A percentile compares a stretch with the other conserved stretches of the same genome.
phyloP scores from a whole-genome alignment of 2,797 vertebrate genomes.

The Brotula barbata region DNA sequence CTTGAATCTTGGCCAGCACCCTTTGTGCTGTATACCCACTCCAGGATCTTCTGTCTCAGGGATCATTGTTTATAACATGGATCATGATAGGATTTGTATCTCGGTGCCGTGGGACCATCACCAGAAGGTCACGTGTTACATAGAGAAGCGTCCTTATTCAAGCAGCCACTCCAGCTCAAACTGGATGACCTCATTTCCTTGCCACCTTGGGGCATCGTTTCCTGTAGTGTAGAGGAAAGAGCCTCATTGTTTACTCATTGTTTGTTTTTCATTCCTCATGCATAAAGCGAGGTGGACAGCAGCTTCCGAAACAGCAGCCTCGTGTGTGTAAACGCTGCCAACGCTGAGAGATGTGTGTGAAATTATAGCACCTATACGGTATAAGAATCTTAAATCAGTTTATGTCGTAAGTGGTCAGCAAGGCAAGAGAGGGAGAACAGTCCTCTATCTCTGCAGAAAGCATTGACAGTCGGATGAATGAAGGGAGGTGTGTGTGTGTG shows the following conservation, averaged over 20 bases:
- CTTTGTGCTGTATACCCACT: no score
- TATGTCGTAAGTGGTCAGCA: neutral
- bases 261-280: constrained; percentile 24
- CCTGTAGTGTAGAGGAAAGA: constrained; percentile 49
- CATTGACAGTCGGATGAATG: no score
- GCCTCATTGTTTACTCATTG: constrained; percentile 48
- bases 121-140: no score
- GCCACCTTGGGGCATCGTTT: constrained; percentile 51
- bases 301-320: constrained; percentile 20
- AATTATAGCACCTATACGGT: neutral
- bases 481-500: neutral
- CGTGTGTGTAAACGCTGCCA: neutral
- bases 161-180: constrained; percentile 46
- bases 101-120: no score
- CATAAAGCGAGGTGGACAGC: constrained; percentile 13
- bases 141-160: constrained; percentile 63
- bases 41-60: no score
- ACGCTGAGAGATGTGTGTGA: neutral
- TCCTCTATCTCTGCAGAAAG: no score
- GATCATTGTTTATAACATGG: no score
- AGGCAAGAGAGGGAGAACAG: neutral
- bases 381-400: neutral
- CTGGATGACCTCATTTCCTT: constrained; percentile 62
- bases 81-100: no score
- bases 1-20: no score